Evolutionary conservation across 2,797 vertebrate genomes (phyloP), one percentile per base, ranked within the genome.

Genomic region (Silurus aristotelis): DNA sequence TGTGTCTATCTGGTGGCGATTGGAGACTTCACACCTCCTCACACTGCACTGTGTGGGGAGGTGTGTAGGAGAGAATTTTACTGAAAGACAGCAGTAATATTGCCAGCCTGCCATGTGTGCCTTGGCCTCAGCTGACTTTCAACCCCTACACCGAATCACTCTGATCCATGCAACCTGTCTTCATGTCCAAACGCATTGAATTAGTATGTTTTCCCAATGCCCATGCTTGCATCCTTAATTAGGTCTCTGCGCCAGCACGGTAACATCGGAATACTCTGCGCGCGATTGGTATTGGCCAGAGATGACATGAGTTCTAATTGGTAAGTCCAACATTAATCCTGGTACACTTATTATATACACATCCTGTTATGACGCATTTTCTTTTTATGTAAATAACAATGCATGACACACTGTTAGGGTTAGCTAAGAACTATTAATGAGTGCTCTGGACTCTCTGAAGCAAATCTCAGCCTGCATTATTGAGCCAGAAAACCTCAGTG

Each of bases 1-100:
- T 85, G 64, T 88, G 85, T 87, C 85, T 89, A 87, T 90, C 88
- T 89, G 87, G 88, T 86, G 89, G 83, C 78, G 88, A 91, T 64
- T 72, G 70, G 67, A 83, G 84, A 86, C 84, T 87, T 89, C 87
- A 84, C 90, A 88, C 63, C 87, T 84, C 72, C 56, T 6, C 73
- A 82, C 84, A 82, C 48, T 55, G 86, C 76, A 38, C 75, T 89
- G 82, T 77, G 78, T 58, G 66, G 83, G 73, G 83, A 46, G 82
- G 66, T 82, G 64, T 46, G 67, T 71, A 80, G 63, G 84, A 76
- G 85, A 68, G 83, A 64, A 66, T 82, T 58, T 60, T 75, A 66
- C 70, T 86, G 77, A 80, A 75, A 85, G 75, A 63, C 66, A 76
- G 68, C 22, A 48, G 80, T 55, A 79, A 38, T 52, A 13, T 76